phyloP scores from a whole-genome alignment of 2,797 vertebrate genomes.

The Channallabes apus region DNA sequence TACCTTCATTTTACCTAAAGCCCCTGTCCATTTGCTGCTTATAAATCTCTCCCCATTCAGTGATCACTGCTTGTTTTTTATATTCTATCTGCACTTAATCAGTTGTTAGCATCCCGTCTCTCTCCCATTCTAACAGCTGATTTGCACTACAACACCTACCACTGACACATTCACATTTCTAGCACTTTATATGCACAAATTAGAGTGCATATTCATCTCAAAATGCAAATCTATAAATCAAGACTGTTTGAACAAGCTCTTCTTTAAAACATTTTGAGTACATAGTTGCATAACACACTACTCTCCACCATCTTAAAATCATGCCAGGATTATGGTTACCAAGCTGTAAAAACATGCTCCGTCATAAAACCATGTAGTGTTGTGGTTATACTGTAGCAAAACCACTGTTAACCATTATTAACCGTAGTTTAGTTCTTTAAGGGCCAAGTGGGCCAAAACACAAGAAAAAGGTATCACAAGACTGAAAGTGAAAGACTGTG shows the following conservation, averaged over 20 bases:
- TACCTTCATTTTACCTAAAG: background rate
- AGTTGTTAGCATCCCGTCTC: background rate
- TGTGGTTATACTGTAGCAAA: background rate
- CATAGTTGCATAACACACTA: background rate
- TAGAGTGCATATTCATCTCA: background rate
- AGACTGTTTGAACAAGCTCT: background rate
- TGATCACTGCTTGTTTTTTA: background rate
- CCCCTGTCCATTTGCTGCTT: background rate
- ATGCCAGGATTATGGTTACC: background rate
- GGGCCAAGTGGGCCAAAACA: background rate
- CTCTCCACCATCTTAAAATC: background rate
- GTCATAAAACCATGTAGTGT: background rate
- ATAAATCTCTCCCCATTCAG: background rate
- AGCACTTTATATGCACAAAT: background rate
- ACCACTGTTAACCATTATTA: background rate
- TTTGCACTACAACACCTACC: conserved; percentile 5
- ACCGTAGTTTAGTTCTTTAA: background rate
- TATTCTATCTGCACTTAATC: background rate
- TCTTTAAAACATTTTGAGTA: background rate
- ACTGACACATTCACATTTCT: background rate
- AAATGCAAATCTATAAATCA: background rate
- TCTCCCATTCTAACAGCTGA: background rate
- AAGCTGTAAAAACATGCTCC: background rate
- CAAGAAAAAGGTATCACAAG: background rate
- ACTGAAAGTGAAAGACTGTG: background rate